Percentiles rank a stretch among this genome's conserved stretches.
Evolutionary conservation across 92 coral and sea anemone genomes (phyloP).

Genomic region (Umimayanthus chanpuru): DNA sequence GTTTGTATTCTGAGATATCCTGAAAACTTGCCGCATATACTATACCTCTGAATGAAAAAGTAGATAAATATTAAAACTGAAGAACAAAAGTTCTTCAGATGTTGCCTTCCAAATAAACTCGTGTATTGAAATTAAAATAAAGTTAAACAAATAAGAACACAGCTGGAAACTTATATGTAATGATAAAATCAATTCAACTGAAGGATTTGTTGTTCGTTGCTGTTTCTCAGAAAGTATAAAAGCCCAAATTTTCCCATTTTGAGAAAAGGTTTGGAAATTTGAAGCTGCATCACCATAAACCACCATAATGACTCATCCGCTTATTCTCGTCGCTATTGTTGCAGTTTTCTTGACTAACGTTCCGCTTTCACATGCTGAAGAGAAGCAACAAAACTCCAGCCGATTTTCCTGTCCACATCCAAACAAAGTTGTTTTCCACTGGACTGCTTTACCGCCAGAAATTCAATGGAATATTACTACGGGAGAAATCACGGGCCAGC

Average conservation of each 20-base stretch:
- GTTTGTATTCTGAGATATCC: not conserved
- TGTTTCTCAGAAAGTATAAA: not conserved
- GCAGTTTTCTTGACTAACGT: not conserved
- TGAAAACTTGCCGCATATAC: not conserved
- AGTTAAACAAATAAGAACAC: not conserved
- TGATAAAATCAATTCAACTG: not conserved
- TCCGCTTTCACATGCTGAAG: not conserved
- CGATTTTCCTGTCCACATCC: conserved; percentile 1
- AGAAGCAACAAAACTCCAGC: not conserved
- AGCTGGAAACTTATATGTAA: not conserved
- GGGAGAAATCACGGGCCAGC: not conserved
- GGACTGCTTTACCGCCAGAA: conserved; percentile 3
- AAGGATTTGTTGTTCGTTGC: not conserved
- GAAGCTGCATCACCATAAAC: not conserved
- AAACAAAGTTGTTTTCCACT: not conserved
- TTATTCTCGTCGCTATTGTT: not conserved
- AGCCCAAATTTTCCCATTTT: not conserved
- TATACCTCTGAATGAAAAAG: not conserved
- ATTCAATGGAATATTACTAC: conserved; percentile 1
- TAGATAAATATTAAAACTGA: not conserved
- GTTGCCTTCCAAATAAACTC: not conserved
- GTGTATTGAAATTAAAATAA: not conserved
- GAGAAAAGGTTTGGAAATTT: no score
- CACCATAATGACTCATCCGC: not conserved
- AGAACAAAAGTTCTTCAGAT: not conserved